Evolutionary conservation across 2,113 vertebrate species (phyloP), one percentile per base, ranked within the genome.

Genomic region (Bombycilla garrulus): DNA sequence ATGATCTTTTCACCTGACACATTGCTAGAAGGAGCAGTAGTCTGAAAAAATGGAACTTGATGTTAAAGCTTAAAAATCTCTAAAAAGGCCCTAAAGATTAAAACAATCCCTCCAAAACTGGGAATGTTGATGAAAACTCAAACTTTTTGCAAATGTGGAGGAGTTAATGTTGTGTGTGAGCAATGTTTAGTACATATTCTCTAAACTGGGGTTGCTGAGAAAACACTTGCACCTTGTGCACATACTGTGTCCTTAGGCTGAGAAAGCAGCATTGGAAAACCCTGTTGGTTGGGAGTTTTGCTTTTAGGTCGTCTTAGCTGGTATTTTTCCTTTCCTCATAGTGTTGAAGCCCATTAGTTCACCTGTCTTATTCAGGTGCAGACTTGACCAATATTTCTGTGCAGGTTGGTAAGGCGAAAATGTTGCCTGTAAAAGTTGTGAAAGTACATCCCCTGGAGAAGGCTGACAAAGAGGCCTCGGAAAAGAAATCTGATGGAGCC

Each of bases 371-470:
- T 38, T 88, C 18, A 38, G n/a, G 29, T 69, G 88, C 28, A 24
- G 18, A 71, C 51, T 90, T 88, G 35, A 31, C 53, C 16, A 15
- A 11, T 22, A 36, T n/a, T 88, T 66, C 45, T 26, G 0, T 79
- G 69, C 81, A 99, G 99, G 98, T 99, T 88, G 98, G 99, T 38
- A 99, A 99, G 86, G 99, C 99, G 74, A 99, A 99, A 97, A 98
- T 97, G 95, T 96, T 99, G 62, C 98, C 96, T 53, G 99, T 98
- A 56, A 99, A 98, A 77, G 98, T 99, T 87, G 96, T 99, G 70
- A 99, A 99, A 95, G 97, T 99, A 93, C 99, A 99, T 94, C 99
- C 99, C 18, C 94, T 99, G 80, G 99, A 99, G 93, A 98, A 98
- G 54, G 96, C 71, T 13, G 98, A 98, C 5, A 98, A 99, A 31